These are phyloP conservation scores for Pomatorhinus ruficollis DNA, from an alignment of 2,113 vertebrate genomes.

Conservation along the genomic window DNA sequence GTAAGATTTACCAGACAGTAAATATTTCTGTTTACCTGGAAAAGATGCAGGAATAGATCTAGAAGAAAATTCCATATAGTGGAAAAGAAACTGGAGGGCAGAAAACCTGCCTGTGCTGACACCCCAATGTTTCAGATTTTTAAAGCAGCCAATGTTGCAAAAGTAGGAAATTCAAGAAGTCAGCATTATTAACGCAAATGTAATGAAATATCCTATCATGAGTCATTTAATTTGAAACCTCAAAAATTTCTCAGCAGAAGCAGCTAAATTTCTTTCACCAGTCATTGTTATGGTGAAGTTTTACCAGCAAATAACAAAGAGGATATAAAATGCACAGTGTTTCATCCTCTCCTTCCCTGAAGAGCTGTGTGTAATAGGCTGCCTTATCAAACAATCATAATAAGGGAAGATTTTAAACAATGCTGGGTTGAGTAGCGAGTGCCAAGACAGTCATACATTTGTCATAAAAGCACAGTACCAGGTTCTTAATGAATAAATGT, in stretches of 20 bases:
- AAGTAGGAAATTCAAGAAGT: constrained; percentile 14
- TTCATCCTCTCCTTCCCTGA: background rate
- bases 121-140: background rate
- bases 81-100: background rate
- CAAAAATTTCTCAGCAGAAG: background rate
- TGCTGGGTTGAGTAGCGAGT: background rate
- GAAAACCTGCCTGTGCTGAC: background rate
- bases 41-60: background rate
- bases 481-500: background rate
- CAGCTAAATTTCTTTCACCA: background rate
- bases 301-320: background rate
- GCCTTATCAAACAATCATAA: background rate
- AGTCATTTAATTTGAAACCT: constrained; percentile 15
- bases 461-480: background rate
- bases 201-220: background rate
- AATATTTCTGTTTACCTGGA: background rate
- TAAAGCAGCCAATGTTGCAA: background rate
- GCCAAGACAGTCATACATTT: background rate
- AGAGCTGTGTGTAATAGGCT: background rate
- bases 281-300: background rate
- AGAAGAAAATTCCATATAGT: background rate
- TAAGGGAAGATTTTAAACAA: constrained; percentile 1
- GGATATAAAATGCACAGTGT: background rate
- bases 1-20: background rate
- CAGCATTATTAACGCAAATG: background rate